Evolutionary conservation across 2,113 vertebrate species (phyloP).

Genomic region (Saiga tatarica): DNA sequence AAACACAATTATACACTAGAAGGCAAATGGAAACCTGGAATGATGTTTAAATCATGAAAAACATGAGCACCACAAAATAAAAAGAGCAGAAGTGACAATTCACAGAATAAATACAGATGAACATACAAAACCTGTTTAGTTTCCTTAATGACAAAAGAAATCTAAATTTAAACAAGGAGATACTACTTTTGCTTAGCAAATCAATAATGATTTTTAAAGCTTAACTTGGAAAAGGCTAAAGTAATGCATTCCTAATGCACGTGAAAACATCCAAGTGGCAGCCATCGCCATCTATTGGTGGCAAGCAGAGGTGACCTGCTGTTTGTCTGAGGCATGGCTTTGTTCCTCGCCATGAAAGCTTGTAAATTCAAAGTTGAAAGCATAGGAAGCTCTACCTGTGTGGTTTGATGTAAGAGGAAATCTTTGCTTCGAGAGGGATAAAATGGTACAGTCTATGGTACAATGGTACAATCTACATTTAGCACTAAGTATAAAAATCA

Average conservation of each 20-base stretch:
- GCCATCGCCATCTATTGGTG: constrained; percentile 55
- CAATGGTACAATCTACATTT: not conserved
- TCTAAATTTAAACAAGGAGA: not conserved
- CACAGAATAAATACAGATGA: not conserved
- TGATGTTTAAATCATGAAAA: not conserved
- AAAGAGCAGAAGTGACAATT: not conserved
- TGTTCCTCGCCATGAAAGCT: not conserved
- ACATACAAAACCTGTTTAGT: not conserved
- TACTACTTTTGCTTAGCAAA: not conserved
- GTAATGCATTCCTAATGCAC: not conserved
- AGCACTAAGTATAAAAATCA: not conserved
- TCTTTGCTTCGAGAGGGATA: not conserved
- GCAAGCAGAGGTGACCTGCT: not conserved
- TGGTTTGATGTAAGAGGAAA: not conserved
- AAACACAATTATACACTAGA: not conserved
- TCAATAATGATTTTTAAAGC: not conserved
- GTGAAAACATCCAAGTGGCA: not conserved
- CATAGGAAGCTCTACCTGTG: not conserved
- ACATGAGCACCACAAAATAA: not conserved
- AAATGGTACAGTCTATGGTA: not conserved
- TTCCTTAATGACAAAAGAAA: not conserved
- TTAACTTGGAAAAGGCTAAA: not conserved
- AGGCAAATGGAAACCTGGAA: not conserved
- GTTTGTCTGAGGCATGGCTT: not conserved
- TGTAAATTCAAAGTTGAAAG: not conserved